Conservation (phyloP, 2,888 invertebrate species). For the Neelides folsomi region DNA sequence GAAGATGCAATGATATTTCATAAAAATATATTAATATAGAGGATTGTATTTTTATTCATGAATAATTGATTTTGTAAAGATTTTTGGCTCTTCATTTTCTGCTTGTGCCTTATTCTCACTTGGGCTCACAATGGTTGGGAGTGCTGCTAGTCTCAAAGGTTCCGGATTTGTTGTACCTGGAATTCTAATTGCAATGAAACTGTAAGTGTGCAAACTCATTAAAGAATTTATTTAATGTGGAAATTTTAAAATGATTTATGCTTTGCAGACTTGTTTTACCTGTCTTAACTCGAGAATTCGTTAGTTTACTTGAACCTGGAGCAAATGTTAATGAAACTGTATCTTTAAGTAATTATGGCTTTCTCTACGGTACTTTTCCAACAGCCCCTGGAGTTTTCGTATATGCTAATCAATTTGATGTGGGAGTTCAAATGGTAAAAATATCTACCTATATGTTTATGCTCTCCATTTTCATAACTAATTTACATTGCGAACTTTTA, state of each 20-base stretch:
- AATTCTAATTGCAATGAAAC: constrained; percentile 75
- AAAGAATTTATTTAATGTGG: too few relatives aligned
- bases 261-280: constrained; percentile 61
- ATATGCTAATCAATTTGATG: constrained; percentile 72
- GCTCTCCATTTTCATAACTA: neutral
- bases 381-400: constrained; percentile 93
- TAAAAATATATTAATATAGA: constrained; percentile 1
- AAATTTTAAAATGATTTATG: too few relatives aligned
- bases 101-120: constrained; percentile 80
- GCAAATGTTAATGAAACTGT: constrained; percentile 56
- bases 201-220: constrained; percentile 46
- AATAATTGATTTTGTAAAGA: constrained; percentile 39
- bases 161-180: constrained; percentile 67
- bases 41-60: constrained; percentile 3
- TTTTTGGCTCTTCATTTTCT: constrained; percentile 76
- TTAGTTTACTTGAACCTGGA: constrained; percentile 52
- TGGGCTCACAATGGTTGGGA: constrained; percentile 84
- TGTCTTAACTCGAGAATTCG: constrained; percentile 69
- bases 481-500: neutral
- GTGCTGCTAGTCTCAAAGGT: constrained; percentile 63
- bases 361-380: constrained; percentile 90
- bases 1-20: too few relatives aligned
- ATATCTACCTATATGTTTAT: neutral
- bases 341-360: constrained; percentile 80
- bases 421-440: constrained; percentile 72